These are phyloP conservation scores for Alces alces DNA, from an alignment of 2,113 vertebrate species.

Conservation along the genomic window DNA sequence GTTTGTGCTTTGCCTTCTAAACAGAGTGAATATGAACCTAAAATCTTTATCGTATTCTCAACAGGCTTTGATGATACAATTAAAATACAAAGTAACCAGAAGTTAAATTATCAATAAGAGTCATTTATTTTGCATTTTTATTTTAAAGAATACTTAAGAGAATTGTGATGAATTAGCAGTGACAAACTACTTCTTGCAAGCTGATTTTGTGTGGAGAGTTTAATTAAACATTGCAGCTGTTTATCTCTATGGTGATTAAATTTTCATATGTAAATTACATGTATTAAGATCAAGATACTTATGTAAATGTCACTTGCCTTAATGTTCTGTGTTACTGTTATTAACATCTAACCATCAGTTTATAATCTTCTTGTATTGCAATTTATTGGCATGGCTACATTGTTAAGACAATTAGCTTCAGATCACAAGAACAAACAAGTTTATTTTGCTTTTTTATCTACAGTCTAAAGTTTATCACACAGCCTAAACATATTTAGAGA, in stretches of 20 bases:
- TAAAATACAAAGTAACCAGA: conserved; percentile 84
- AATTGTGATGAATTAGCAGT: conserved; percentile 88
- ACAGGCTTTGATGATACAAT: conserved; percentile 84
- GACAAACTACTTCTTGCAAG: conserved; percentile 86
- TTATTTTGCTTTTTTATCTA: conserved; percentile 66
- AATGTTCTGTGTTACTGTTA: conserved; percentile 88
- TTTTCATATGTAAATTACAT: conserved; percentile 91
- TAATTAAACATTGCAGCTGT: conserved; percentile 91
- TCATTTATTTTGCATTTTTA: conserved; percentile 89
- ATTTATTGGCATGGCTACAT: conserved; percentile 73
- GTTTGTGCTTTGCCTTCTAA: conserved; percentile 78
- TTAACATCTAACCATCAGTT: conserved; percentile 87
- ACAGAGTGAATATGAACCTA: conserved; percentile 78
- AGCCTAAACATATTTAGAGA: conserved; percentile 75
- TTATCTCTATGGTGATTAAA: conserved; percentile 89
- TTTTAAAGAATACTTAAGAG: conserved; percentile 89
- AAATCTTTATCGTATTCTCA: conserved; percentile 82
- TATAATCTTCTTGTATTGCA: conserved; percentile 84
- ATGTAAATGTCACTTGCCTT: conserved; percentile 90
- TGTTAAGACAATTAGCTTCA: conserved; percentile 79
- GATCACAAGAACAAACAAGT: conserved; percentile 81
- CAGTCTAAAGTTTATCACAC: conserved; percentile 60
- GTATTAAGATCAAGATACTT: conserved; percentile 91
- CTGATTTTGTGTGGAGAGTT: conserved; percentile 89
- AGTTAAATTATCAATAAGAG: conserved; percentile 89